These are phyloP conservation scores for Glyphotaelius pellucidus DNA, from an alignment of 2,888 invertebrate species.

Conservation along the genomic window DNA sequence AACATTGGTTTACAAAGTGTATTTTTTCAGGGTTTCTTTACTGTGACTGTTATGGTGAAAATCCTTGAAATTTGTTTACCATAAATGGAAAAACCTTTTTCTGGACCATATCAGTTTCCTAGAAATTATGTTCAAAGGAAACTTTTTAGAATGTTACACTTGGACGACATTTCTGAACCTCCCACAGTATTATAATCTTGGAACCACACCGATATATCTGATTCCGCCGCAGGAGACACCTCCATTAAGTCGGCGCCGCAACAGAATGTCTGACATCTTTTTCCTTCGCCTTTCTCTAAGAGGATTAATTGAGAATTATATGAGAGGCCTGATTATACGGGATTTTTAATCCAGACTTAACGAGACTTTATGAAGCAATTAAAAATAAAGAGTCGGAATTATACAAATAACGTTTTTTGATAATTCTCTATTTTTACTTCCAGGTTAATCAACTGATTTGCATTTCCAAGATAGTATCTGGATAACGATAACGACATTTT, in stretches of 20 bases:
- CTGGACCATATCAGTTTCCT: background rate
- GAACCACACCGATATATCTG: constrained; percentile 35
- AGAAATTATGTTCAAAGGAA: background rate
- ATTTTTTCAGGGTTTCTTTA: no score
- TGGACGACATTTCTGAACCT: background rate
- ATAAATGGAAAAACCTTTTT: background rate
- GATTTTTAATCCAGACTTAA: constrained; percentile 7
- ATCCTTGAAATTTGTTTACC: no score
- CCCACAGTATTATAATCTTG: background rate
- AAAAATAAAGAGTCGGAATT: background rate
- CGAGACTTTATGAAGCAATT: background rate
- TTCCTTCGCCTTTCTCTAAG: background rate
- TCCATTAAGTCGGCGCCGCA: constrained; percentile 9
- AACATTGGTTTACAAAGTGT: no score
- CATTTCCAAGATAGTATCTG: background rate
- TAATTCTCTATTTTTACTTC: background rate
- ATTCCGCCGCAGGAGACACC: constrained; percentile 30
- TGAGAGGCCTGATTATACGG: background rate
- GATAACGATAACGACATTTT: no score
- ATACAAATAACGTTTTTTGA: background rate
- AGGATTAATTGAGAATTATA: constrained; percentile 19
- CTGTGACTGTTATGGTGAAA: no score
- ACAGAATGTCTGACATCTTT: constrained; percentile 18
- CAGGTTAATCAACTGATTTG: background rate
- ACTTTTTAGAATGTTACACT: background rate